A percentile compares a stretch with the other conserved stretches of the same genome.
phyloP scores from a whole-genome alignment of 2,888 invertebrate genomes.

The Calliscelio sp. region DNA sequence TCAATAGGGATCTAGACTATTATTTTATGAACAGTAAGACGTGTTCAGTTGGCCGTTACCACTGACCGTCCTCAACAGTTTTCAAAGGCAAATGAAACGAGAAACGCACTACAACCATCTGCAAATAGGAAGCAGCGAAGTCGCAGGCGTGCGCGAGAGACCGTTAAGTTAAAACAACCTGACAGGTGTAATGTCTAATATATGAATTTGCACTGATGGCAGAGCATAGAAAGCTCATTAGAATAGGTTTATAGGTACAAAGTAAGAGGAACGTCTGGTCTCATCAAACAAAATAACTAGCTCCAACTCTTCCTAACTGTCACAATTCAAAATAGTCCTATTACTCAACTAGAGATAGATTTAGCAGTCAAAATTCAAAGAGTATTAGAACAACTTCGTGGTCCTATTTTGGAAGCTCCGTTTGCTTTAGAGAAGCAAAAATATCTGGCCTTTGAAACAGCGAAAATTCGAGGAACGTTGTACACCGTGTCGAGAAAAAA shows the following conservation, averaged over 20 bases:
- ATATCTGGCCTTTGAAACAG: too few species aligned
- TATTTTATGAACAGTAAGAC: slow-evolving; percentile 40
- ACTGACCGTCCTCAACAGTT: slow-evolving; percentile 80
- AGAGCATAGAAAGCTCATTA: slow-evolving; percentile 69
- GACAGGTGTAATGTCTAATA: slow-evolving; percentile 69
- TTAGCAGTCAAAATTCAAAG: too few species aligned
- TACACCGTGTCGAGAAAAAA: neutral
- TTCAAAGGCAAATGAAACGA: slow-evolving; percentile 52
- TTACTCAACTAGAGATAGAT: too few species aligned
- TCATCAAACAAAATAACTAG: slow-evolving; percentile 10
- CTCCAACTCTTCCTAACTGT: too few species aligned
- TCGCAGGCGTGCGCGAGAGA: slow-evolving; percentile 73
- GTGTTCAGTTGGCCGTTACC: slow-evolving; percentile 21
- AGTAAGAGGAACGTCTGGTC: slow-evolving; percentile 19
- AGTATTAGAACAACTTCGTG: too few species aligned
- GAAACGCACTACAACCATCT: slow-evolving; percentile 70
- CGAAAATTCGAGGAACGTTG: neutral
- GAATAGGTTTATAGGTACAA: slow-evolving; percentile 20
- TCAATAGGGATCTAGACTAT: slow-evolving; percentile 3
- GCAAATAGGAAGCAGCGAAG: slow-evolving; percentile 77
- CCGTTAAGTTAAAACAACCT: slow-evolving; percentile 67
- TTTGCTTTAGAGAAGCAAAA: too few species aligned
- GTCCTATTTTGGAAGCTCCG: too few species aligned
- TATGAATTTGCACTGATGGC: slow-evolving; percentile 57
- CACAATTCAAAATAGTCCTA: too few species aligned